Conservation (phyloP, 2,113 vertebrate genomes). For the Trematomus loennbergii region DNA sequence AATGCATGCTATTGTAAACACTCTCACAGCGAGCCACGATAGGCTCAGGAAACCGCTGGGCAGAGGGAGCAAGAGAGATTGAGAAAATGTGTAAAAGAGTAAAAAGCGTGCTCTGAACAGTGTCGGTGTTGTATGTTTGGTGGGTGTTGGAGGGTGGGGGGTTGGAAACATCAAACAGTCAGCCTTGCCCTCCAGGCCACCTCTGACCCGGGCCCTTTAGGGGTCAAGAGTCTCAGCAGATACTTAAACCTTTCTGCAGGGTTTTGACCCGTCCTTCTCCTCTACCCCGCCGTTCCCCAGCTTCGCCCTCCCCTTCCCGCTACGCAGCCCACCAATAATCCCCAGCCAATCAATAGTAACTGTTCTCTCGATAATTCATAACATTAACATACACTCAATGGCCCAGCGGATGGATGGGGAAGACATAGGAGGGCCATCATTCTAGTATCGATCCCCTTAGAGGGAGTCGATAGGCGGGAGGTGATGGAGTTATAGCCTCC, state of each 20-base stretch:
- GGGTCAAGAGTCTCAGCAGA: slow-evolving; percentile 80
- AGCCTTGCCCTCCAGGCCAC: slow-evolving; percentile 71
- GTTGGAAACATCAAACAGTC: slow-evolving; percentile 57
- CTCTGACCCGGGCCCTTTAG: slow-evolving; percentile 79
- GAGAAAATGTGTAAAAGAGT: slow-evolving; percentile 31
- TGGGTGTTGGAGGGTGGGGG: slow-evolving; percentile 1
- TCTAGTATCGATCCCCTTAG: slow-evolving; percentile 83
- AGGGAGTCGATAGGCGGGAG: slow-evolving; percentile 83
- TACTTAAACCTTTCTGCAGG: slow-evolving; percentile 79
- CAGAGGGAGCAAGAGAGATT: slow-evolving; percentile 12
- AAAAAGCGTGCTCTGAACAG: slow-evolving; percentile 14
- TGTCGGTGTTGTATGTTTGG: slow-evolving; percentile 18
- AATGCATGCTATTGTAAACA: slow-evolving; percentile 74
- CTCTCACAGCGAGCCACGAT: slow-evolving; percentile 32
- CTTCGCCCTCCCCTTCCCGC: slow-evolving; percentile 54
- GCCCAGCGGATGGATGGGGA: slow-evolving; percentile 84
- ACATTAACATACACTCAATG: slow-evolving; percentile 89
- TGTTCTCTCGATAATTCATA: slow-evolving; percentile 90
- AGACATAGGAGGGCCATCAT: slow-evolving; percentile 88
- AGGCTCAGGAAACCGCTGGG: slow-evolving; percentile 32
- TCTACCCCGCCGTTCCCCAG: slow-evolving; percentile 58
- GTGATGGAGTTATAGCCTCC: slow-evolving; percentile 85
- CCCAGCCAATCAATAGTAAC: slow-evolving; percentile 87
- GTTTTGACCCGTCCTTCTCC: slow-evolving; percentile 77
- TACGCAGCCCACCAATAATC: slow-evolving; percentile 83